Conservation (phyloP, 2,113 vertebrate genomes). For the Cyphomyrus discorhynchus region DNA sequence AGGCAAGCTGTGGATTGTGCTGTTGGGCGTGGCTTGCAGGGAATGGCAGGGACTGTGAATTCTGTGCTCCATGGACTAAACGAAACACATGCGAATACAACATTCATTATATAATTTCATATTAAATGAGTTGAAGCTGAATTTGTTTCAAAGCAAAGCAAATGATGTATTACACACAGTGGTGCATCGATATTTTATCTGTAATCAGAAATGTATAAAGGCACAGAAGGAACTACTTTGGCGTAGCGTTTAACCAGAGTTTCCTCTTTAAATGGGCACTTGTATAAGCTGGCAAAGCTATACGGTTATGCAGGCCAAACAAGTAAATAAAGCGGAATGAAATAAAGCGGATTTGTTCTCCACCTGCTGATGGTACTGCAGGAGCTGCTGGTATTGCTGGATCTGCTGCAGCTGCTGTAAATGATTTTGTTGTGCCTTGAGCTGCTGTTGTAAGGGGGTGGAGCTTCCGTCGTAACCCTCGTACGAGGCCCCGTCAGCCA, state of each 20-base stretch:
- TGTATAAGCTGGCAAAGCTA: background rate
- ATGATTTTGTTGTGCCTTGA: slow-evolving; percentile 57
- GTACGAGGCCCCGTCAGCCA: slow-evolving; percentile 44
- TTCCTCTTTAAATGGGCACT: background rate
- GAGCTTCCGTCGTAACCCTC: slow-evolving; percentile 58
- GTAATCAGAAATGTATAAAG: background rate
- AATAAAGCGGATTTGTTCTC: slow-evolving; percentile 10
- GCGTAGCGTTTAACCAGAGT: background rate
- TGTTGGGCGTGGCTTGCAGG: slow-evolving; percentile 68
- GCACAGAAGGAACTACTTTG: background rate
- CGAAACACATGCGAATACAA: slow-evolving; percentile 5
- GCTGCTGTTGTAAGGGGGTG: slow-evolving; percentile 57
- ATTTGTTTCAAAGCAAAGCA: background rate
- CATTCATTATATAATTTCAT: background rate
- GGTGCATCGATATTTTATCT: background rate
- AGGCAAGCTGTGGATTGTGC: slow-evolving; percentile 67
- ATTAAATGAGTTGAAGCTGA: background rate
- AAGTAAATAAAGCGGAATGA: background rate
- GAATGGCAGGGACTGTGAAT: slow-evolving; percentile 64
- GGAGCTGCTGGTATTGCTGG: slow-evolving; percentile 68
- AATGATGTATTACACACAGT: background rate
- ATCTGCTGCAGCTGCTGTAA: slow-evolving; percentile 68
- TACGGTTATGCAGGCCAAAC: background rate
- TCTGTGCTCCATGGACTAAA: slow-evolving; percentile 58
- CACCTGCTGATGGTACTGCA: slow-evolving; percentile 70